Evolutionary conservation across 2,888 invertebrate species (phyloP).

Genomic region (Phengaris arion): DNA sequence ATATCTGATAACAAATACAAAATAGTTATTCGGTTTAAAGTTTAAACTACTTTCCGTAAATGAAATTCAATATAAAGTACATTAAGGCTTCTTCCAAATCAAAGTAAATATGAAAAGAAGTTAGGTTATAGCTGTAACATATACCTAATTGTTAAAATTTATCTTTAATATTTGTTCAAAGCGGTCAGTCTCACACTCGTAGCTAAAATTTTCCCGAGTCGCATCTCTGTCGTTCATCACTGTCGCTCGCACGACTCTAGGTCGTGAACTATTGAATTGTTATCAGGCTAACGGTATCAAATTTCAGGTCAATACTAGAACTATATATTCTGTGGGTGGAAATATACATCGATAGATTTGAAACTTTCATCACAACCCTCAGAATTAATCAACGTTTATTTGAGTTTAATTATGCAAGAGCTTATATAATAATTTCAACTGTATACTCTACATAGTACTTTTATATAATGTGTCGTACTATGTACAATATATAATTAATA

Average conservation of each 20-base stretch:
- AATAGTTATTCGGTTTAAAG: not conserved
- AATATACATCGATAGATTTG: not conserved
- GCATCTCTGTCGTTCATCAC: not conserved
- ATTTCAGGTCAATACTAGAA: constrained; percentile 2
- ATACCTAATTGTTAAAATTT: no score
- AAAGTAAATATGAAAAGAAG: no score
- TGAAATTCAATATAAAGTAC: no score
- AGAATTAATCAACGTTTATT: not conserved
- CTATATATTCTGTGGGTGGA: not conserved
- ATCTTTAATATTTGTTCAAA: no score
- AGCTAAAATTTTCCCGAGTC: not conserved
- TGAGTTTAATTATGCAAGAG: not conserved
- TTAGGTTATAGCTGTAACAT: no score
- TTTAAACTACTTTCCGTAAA: no score
- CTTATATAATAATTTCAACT: not conserved
- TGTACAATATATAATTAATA: constrained; percentile 3
- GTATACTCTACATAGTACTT: not conserved
- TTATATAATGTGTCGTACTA: not conserved
- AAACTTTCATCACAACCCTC: not conserved
- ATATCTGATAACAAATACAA: constrained; percentile 10
- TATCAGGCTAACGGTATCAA: constrained; percentile 10
- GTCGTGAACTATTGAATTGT: constrained; percentile 14
- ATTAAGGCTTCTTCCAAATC: no score
- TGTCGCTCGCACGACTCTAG: constrained; percentile 1
- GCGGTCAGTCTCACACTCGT: no score